These are phyloP conservation scores for Mus spretus DNA, from an alignment of 2,797 vertebrate genomes.

Conservation along the genomic window DNA sequence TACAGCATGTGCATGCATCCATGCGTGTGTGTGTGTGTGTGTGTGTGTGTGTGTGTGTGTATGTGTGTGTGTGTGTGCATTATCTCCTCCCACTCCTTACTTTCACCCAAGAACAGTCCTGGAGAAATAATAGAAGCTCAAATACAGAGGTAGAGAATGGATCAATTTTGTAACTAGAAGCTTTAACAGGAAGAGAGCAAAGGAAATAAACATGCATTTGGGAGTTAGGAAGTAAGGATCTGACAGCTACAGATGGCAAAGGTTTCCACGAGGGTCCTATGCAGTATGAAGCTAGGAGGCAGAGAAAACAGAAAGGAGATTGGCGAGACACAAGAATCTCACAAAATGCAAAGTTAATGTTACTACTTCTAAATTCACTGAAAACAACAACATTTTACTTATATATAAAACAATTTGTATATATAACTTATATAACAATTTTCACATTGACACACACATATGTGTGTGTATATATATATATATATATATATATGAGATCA, in stretches of 20 bases:
- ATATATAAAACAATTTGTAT: background rate
- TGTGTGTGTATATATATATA: too few species aligned
- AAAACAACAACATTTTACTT: slow-evolving; percentile 34
- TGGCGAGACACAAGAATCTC: slow-evolving; percentile 21
- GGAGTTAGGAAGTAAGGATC: background rate
- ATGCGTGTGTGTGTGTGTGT: too few species aligned
- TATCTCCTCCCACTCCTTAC: background rate
- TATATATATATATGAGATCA: too few species aligned
- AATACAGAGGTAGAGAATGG: background rate
- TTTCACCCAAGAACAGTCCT: background rate
- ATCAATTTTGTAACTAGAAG: slow-evolving; percentile 37
- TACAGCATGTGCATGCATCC: background rate
- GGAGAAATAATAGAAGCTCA: slow-evolving; percentile 25
- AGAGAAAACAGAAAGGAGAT: background rate
- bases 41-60: background rate
- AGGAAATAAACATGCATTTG: background rate
- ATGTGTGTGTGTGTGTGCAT: background rate
- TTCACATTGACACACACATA: background rate
- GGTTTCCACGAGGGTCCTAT: background rate
- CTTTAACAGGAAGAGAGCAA: background rate
- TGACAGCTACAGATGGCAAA: background rate
- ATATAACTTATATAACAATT: background rate
- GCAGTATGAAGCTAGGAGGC: background rate
- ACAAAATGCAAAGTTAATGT: background rate
- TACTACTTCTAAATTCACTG: background rate